Evolutionary conservation across 2,888 invertebrate genomes (phyloP), one percentile per base, ranked within the genome.

Genomic region (Micropterix aruncella): DNA sequence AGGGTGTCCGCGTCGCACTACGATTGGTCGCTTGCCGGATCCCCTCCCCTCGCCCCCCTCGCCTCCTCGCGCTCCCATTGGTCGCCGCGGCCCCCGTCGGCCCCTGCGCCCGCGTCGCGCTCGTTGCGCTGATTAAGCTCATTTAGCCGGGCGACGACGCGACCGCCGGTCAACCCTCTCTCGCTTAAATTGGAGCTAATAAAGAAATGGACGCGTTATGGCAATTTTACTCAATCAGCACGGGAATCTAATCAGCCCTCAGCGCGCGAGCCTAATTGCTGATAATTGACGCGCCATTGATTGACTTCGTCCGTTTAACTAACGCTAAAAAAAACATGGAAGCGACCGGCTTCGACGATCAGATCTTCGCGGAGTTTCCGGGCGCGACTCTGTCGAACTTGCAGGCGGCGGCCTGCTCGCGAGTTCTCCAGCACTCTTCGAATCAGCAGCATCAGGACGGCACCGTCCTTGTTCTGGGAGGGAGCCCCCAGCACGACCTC

Each of bases 361-460:
- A 83, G 56, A 79, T 83, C 58, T 88, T 87, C 62, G 72, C 77
- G 52, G 87, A 88, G 63, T 87, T 86, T n/a, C n/a, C n/a, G n/a
- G n/a, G n/a, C n/a, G n/a, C n/a, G n/a, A n/a, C n/a, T n/a, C n/a
- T n/a, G n/a, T n/a, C n/a, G n/a, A n/a, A n/a, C n/a, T n/a, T n/a
- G n/a, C n/a, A 56, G 65, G 72, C 19, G 75, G 73, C 53, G 77
- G 71, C 47, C 69, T 65, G 50, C 63, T 75, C 57, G 46, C 61
- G 69, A 37, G 68, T 64, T 48, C 65, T 69, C 48, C 67, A 68
- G 52, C n/a, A n/a, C n/a, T n/a, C n/a, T n/a, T n/a, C n/a, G n/a
- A n/a, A n/a, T n/a, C n/a, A n/a, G n/a, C n/a, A n/a, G n/a, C n/a
- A n/a, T n/a, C n/a, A n/a, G n/a, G 68, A 67, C 50, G 64, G 69